phyloP scores from a whole-genome alignment of 2,797 vertebrate species.

The Crypturellus tataupa region DNA sequence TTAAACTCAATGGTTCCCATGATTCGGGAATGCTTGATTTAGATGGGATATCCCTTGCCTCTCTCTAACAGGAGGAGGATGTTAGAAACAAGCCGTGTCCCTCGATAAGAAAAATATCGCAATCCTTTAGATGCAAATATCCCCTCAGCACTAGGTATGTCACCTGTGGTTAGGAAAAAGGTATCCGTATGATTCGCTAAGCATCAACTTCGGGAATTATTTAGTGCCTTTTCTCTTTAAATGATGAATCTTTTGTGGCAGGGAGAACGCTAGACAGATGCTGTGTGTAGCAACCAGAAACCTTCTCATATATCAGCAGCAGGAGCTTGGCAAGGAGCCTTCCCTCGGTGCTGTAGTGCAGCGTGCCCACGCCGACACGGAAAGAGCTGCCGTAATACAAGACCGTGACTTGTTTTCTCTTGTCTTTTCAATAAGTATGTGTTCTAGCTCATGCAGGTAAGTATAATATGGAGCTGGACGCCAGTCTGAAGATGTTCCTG shows the following conservation, averaged over 20 bases:
- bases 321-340: background rate
- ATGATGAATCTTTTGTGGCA: slow-evolving; percentile 3
- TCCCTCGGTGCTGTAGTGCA: background rate
- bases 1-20: background rate
- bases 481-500: background rate
- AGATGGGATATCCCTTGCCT: background rate
- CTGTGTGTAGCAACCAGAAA: background rate
- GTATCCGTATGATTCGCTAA: background rate
- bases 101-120: background rate
- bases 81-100: background rate
- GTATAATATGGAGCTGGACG: background rate
- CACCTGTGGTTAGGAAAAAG: background rate
- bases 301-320: background rate
- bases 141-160: background rate
- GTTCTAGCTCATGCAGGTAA: background rate
- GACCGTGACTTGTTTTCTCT: background rate
- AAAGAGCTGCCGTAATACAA: background rate
- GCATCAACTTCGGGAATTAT: slow-evolving; percentile 48
- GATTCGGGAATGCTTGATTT: background rate
- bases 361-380: accelerated
- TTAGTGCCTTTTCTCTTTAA: slow-evolving; percentile 52
- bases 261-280: background rate
- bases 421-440: background rate
- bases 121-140: background rate
- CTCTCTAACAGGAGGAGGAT: background rate